Evolutionary conservation across 2,797 vertebrate species (phyloP).

Genomic region (Poeciliopsis turneri): DNA sequence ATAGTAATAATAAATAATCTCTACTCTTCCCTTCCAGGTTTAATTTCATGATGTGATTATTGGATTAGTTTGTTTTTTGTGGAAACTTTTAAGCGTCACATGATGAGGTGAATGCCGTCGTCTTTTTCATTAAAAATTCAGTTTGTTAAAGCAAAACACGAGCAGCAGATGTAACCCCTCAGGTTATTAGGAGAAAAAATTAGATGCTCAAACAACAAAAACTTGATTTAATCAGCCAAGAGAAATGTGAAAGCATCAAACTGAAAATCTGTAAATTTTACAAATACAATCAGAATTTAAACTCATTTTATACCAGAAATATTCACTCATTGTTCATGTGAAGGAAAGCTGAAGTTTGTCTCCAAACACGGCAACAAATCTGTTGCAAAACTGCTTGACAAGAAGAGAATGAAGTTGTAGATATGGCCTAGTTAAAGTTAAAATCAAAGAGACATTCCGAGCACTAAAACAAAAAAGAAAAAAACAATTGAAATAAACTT

Average conservation of each 20-base stretch:
- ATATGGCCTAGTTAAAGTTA: not conserved
- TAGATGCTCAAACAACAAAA: not conserved
- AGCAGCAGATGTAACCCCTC: not conserved
- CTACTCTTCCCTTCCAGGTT: not conserved
- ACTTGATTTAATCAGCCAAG: constrained; percentile 6
- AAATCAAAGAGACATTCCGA: not conserved
- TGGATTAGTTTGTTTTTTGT: not conserved
- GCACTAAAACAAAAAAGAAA: not conserved
- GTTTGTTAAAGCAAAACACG: not conserved
- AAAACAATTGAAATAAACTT: not conserved
- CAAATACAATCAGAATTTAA: not conserved
- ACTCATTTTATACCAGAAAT: not conserved
- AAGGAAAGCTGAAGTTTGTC: not conserved
- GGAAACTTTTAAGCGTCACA: not conserved
- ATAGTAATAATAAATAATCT: not conserved
- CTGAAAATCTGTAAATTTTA: not conserved
- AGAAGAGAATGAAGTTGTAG: not conserved
- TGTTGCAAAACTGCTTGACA: not conserved
- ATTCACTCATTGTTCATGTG: not conserved
- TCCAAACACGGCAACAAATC: not conserved
- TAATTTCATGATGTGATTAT: not conserved
- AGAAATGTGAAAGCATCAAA: not conserved
- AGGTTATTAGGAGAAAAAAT: too few species aligned
- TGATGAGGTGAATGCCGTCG: not conserved
- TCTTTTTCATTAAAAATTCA: not conserved